phyloP scores from a whole-genome alignment of 2,888 invertebrate genomes.

The Matsumyia berberina region DNA sequence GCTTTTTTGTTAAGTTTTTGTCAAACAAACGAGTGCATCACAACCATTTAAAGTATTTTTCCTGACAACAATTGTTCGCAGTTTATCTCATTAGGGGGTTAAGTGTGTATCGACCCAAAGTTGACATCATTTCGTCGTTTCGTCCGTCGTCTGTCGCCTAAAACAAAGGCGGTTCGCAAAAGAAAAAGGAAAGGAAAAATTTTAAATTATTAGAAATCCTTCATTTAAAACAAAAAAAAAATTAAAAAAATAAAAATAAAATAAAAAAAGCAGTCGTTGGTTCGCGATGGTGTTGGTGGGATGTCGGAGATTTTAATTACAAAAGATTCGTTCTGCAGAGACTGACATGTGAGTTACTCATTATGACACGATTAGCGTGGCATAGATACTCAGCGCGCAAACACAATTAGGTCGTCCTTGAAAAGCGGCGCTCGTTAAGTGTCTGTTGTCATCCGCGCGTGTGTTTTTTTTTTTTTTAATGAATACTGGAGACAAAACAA shows the following conservation, averaged over 20 bases:
- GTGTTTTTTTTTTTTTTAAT: conserved; percentile 33
- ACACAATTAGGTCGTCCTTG: conserved; percentile 69
- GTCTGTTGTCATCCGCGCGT: conserved; percentile 52
- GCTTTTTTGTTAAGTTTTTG: conserved; percentile 27
- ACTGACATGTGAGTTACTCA: conserved; percentile 34
- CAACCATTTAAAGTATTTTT: conserved; percentile 58
- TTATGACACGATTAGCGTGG: conserved; percentile 54
- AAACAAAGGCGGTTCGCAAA: conserved; percentile 62
- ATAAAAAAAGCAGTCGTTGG: conserved; percentile 56
- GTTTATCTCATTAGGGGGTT: conserved; percentile 47
- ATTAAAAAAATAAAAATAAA: conserved; percentile 13
- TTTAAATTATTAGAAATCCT: conserved; percentile 41
- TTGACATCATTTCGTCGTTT: conserved; percentile 53
- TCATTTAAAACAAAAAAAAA: conserved; percentile 28
- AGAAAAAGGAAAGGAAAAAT: conserved; percentile 51
- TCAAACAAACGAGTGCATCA: conserved; percentile 64
- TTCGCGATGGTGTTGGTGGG: no score
- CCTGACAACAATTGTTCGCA: conserved; percentile 14
- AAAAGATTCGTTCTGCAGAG: conserved; percentile 12
- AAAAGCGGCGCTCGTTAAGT: conserved; percentile 52
- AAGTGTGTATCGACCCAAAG: conserved; percentile 9
- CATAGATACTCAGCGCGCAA: background rate
- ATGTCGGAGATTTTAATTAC: background rate
- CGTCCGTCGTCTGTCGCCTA: conserved; percentile 55
- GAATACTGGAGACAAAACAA: conserved; percentile 25